Evolutionary conservation across 1,140 invertebrate genomes (phyloP), one percentile per base, ranked within the genome.

Genomic region (Anthonomus grandis): DNA sequence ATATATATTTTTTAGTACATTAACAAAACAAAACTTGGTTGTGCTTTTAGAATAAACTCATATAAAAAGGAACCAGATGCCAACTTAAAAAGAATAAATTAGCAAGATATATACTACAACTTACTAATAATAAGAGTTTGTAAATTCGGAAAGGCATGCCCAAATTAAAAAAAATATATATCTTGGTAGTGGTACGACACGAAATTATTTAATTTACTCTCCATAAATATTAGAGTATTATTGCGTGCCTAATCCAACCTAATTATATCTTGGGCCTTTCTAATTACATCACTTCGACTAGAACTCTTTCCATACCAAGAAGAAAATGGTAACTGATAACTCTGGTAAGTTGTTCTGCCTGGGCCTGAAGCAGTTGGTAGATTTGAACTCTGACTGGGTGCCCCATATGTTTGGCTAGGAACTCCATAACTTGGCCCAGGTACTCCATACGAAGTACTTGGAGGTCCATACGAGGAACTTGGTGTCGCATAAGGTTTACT

Each of bases 291-390:
- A 19, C 55, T 62, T 18, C 50, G 59, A 2, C 13, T 49, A 9
- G 60, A 39, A 6, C 55, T 55, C 18, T 52, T 59, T 17, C 58
- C 53, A 31, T 64, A 64, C 62, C 62, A 65, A 22, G 57, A 59
- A 13, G 52, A 44, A 46, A 52, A 65, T 13, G 64, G 64, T 37
- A 61, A 44, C 50, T 60, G 58, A 36, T 64, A 65, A 34, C 53
- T 53, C 31, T 42, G 38, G 23, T 59, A 59, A 42, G n/a, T 36
- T 4, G 15, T 13, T 41, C 21, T 41, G 6, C 22, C 19, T 6
- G 27, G 22, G 5, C 12, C 24, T 36, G 5, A 8, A 2, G 24
- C 13, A 12, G 9, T 12, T 12, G 38, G 9, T 21, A 19, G 50
- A 52, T 9, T 47, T 18, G 10, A 10, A 5, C 8, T 5, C 27